Conservation (phyloP, 2,113 vertebrate species). For the Petaurus breviceps region DNA sequence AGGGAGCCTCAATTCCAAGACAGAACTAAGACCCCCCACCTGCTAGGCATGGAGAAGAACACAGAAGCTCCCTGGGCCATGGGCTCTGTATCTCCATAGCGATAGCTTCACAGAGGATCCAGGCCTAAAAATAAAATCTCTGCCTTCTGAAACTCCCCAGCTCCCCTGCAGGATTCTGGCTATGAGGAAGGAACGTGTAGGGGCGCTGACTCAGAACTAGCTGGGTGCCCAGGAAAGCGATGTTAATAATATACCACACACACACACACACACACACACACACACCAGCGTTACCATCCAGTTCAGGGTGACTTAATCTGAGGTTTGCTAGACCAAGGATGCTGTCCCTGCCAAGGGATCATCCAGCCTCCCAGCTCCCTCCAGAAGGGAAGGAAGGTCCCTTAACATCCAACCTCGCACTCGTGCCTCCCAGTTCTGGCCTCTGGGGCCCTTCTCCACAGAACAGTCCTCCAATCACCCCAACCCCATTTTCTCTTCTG, state of each 20-base stretch:
- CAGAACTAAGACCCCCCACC: slow-evolving; percentile 24
- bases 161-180: background rate
- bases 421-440: background rate
- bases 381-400: background rate
- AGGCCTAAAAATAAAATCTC: slow-evolving; percentile 63
- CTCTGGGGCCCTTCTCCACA: background rate
- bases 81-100: slow-evolving; percentile 53
- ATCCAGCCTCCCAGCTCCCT: background rate
- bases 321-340: background rate
- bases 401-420: background rate
- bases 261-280: background rate
- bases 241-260: background rate
- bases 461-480: background rate
- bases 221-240: background rate
- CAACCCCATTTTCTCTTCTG: background rate
- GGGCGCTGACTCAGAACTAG: background rate
- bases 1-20: background rate
- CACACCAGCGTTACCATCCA: background rate
- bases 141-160: slow-evolving; percentile 35
- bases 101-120: slow-evolving; percentile 42
- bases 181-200: background rate
- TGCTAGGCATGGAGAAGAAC: background rate
- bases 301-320: background rate
- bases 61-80: background rate
- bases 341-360: background rate